A percentile compares a stretch with the other conserved stretches of the same genome.
Conservation (phyloP, 1,140 invertebrate species). For the Nylanderia fulva region DNA sequence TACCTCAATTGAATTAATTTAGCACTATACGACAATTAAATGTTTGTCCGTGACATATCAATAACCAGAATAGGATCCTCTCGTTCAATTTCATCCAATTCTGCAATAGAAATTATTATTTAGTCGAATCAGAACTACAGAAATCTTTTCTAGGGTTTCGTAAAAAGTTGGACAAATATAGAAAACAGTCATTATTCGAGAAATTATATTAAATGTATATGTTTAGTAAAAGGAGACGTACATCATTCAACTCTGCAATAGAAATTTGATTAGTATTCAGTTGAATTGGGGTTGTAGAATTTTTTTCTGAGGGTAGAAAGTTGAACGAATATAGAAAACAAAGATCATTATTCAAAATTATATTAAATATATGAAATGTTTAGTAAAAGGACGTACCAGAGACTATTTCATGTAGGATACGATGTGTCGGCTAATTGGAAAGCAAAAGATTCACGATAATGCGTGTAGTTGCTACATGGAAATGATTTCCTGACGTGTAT, state of each 20-base stretch:
- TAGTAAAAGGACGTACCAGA: background rate
- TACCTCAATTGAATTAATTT: background rate
- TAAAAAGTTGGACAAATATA: background rate
- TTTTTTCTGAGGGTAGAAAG: background rate
- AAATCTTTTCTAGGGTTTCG: too few species aligned
- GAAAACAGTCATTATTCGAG: background rate
- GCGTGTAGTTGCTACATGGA: background rate
- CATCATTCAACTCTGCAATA: background rate
- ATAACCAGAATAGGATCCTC: background rate
- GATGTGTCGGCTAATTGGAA: background rate
- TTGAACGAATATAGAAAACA: background rate
- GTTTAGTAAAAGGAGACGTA: background rate
- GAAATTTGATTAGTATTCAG: background rate
- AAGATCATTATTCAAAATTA: background rate
- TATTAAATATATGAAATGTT: background rate
- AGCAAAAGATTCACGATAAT: background rate
- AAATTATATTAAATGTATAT: background rate
- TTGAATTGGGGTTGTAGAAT: background rate
- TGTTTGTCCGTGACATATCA: background rate
- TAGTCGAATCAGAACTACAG: background rate
- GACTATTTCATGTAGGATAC: background rate
- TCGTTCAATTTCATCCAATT: background rate
- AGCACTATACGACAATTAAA: constrained; percentile 1
- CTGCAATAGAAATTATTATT: too few species aligned
- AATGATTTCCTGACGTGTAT: constrained; percentile 2